Evolutionary conservation across 2,797 vertebrate genomes (phyloP).

Genomic region (Nasua narica): DNA sequence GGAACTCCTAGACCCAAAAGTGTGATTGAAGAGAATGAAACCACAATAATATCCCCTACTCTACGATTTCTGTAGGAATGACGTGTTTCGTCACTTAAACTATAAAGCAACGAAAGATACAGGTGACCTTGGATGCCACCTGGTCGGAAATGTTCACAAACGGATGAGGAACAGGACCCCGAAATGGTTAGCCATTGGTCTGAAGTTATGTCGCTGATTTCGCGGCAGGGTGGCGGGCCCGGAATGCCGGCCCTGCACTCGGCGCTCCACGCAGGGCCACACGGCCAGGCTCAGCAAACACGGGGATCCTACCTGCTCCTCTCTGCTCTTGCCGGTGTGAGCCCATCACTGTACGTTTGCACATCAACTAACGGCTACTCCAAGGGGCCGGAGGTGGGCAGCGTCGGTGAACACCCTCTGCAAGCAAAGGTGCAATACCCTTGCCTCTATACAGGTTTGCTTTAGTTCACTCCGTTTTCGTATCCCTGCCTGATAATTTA

Average conservation of each 20-base stretch:
- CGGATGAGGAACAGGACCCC: background rate
- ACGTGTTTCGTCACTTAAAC: background rate
- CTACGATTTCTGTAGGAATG: background rate
- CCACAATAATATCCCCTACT: background rate
- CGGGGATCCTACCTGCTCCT: rapidly evolving
- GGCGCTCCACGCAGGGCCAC: background rate
- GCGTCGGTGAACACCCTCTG: background rate
- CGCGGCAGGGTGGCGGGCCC: no score
- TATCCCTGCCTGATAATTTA: background rate
- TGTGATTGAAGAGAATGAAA: background rate
- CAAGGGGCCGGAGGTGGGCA: no score
- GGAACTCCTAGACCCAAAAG: background rate
- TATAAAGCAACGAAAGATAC: background rate
- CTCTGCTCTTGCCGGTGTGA: no score
- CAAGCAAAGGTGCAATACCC: background rate
- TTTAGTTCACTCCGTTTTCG: background rate
- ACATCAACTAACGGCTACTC: background rate
- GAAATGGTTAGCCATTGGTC: rapidly evolving
- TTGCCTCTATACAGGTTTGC: background rate
- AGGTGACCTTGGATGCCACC: background rate
- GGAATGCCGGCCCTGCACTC: rapidly evolving
- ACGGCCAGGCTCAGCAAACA: background rate
- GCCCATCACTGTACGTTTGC: no score
- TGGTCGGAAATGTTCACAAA: background rate
- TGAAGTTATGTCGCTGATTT: rapidly evolving